Percentiles rank a stretch among this genome's conserved stretches.
Conservation (phyloP, 37 sponge, comb jelly and placozoan species). For the Lycopodina hypogea region DNA sequence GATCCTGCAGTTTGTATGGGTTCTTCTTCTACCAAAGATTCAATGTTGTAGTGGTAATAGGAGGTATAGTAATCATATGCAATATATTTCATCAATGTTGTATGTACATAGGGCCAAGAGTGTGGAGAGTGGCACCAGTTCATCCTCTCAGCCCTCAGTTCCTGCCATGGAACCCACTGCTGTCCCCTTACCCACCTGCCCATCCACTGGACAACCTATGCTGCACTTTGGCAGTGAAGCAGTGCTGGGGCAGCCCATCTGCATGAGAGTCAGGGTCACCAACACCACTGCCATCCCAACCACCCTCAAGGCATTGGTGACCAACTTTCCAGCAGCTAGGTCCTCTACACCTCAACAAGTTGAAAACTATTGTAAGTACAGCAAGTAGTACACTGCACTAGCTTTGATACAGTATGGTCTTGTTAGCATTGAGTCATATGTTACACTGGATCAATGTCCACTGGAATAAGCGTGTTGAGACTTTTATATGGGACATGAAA, state of each 20-base stretch:
- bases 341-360: constrained; percentile 25
- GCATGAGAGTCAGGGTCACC: constrained; percentile 34
- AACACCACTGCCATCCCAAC: constrained; percentile 65
- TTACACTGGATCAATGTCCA: no score
- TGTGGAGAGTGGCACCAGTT: neutral
- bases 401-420: no score
- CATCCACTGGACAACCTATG: neutral
- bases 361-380: constrained; percentile 1
- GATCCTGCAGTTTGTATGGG: no score
- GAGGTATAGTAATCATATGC: neutral
- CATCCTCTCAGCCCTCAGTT: no score
- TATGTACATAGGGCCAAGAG: neutral
- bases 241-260: constrained; percentile 20
- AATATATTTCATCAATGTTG: neutral
- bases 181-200: neutral
- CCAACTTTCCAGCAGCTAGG: constrained; percentile 42
- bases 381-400: neutral
- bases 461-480: no score
- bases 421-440: no score
- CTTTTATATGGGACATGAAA: no score
- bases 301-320: constrained; percentile 20
- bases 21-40: neutral
- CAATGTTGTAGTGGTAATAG: no score
- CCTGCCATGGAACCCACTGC: no score
- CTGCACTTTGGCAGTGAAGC: constrained; percentile 57